Evolutionary conservation across 1,140 invertebrate genomes (phyloP), one percentile per base, ranked within the genome.

Genomic region (Lepidurus packardi): DNA sequence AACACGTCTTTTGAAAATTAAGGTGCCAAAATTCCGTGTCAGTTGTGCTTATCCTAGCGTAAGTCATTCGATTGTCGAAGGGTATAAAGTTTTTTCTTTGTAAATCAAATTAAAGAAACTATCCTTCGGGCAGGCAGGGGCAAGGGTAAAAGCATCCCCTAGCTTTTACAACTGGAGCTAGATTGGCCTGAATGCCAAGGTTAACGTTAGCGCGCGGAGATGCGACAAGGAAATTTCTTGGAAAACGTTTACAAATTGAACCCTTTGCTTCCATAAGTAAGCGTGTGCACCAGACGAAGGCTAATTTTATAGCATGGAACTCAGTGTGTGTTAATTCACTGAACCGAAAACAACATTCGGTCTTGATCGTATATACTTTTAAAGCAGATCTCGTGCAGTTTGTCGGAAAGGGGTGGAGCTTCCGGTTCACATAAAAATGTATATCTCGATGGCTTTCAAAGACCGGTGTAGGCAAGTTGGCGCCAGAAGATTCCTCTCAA

Each of bases 141-240:
- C 21, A 21, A 9, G 13, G 53, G 53, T 13, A 13, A 65, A 65
- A 65, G 53, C 21, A n/a, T 7, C 4, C 47, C 13, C 21, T 65
- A 21, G 53, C 13, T 65, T 7, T 21, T 21, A 65, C 53, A 65
- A 65, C 16, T 21, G 53, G 53, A 65, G 53, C 53, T 65, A 65
- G 21, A 65, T 65, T 21, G 53, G 21, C 53, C 53, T 65, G 53
- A 65, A 65, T 65, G 53, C 53, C 53, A 65, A 65, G 53, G 53
- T 65, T 65, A 65, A 65, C 16, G 53, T 13, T 65, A 65, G 53
- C 13, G 13, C 53, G 53, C 16, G n/a, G 53, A 21, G 16, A 21
- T n/a, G 53, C 21, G 21, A 65, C 13, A 65, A n/a, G 53, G 53
- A 65, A 65, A 65, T 65, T 65, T 65, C 9, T 65, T 21, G 16